These are phyloP conservation scores for Galerucella nymphaeae DNA, from an alignment of 2,888 invertebrate species.

Conservation along the genomic window DNA sequence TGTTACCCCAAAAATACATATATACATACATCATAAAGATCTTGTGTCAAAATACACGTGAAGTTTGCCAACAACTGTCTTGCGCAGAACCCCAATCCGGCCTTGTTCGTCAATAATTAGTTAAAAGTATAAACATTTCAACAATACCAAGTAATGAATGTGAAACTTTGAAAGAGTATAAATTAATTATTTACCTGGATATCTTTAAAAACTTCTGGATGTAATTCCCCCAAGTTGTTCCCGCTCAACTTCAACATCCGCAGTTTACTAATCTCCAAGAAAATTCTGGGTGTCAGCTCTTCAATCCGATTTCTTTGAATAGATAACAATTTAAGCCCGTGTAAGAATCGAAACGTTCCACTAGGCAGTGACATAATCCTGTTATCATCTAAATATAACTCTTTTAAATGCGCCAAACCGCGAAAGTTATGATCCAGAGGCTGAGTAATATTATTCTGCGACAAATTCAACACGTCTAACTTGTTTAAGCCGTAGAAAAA, in stretches of 20 bases:
- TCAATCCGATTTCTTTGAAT: conserved; percentile 77
- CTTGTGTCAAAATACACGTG: too few species aligned
- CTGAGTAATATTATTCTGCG: conserved; percentile 80
- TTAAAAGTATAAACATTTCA: too few species aligned
- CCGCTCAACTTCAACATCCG: conserved; percentile 79
- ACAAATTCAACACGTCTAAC: conserved; percentile 73
- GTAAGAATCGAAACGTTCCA: conserved; percentile 75
- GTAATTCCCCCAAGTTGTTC: conserved; percentile 78
- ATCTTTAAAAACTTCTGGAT: conserved; percentile 83
- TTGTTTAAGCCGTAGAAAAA: conserved; percentile 80
- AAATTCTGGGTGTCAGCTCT: conserved; percentile 76
- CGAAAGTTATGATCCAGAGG: conserved; percentile 80
- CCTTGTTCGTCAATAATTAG: too few species aligned
- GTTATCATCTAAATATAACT: conserved; percentile 80
- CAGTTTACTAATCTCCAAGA: conserved; percentile 79
- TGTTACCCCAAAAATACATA: too few species aligned
- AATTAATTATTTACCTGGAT: conserved; percentile 66
- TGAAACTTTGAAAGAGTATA: neutral
- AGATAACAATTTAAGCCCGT: conserved; percentile 73
- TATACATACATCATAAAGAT: too few species aligned
- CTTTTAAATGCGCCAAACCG: conserved; percentile 77
- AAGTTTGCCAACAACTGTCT: too few species aligned
- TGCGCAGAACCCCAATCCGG: too few species aligned
- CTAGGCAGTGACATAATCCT: conserved; percentile 81
- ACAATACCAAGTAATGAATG: too few species aligned